Conservation (phyloP, 2,797 vertebrate genomes). For the Pteronotus mesoamericanus region DNA sequence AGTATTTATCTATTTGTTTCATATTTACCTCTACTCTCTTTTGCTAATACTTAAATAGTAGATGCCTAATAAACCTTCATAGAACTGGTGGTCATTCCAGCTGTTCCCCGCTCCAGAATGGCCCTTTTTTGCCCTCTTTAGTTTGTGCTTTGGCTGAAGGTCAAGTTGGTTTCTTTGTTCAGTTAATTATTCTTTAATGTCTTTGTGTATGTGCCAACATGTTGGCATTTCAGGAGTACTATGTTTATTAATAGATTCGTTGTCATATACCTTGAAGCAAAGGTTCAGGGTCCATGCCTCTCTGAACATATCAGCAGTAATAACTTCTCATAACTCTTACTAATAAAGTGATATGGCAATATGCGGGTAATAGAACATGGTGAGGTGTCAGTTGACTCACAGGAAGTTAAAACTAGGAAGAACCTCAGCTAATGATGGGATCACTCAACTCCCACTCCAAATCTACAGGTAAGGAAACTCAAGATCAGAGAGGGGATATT, state of each 20-base stretch:
- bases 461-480: not conserved
- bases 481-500: not conserved
- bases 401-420: not conserved
- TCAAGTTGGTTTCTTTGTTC: not conserved
- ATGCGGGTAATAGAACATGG: not conserved
- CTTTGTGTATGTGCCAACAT: not conserved
- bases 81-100: not conserved
- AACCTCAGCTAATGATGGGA: not conserved
- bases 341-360: not conserved
- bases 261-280: not conserved
- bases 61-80: not conserved
- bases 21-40: not conserved
- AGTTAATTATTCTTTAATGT: not conserved
- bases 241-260: conserved; percentile 20
- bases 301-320: not conserved
- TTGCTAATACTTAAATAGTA: not conserved
- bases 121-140: not conserved
- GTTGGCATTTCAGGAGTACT: not conserved
- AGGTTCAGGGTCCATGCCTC: conserved; percentile 5
- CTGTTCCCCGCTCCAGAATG: not conserved
- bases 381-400: not conserved
- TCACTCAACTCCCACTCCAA: not conserved
- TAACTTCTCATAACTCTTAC: not conserved
- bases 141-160: not conserved
- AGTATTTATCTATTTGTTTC: not conserved